phyloP scores from a whole-genome alignment of 1,140 invertebrate genomes.

The Sarcophaga peregrina region DNA sequence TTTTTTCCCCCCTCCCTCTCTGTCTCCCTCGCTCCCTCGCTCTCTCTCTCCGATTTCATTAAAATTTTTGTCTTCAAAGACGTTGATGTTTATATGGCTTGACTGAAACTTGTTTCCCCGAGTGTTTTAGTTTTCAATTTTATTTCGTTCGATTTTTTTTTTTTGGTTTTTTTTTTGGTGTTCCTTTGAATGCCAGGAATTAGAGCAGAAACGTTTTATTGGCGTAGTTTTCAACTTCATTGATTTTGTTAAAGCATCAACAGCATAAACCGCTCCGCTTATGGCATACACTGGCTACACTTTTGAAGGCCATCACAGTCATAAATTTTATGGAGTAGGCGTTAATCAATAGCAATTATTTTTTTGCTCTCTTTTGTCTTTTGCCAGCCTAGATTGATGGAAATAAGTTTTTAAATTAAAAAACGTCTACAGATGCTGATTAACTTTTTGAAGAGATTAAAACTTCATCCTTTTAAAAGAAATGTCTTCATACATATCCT shows the following conservation, averaged over 20 bases:
- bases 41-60: not conserved
- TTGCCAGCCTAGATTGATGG: not conserved
- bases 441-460: too few species aligned
- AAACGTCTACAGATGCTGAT: too few species aligned
- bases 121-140: not conserved
- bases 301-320: slow-evolving; percentile 14
- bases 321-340: slow-evolving; percentile 24
- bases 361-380: not conserved
- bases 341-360: slow-evolving; percentile 20
- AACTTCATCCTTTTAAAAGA: too few species aligned
- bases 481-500: too few species aligned
- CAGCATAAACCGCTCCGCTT: too few species aligned
- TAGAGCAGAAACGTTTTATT: not conserved
- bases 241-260: not conserved
- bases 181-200: not conserved
- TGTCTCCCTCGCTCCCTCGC: too few species aligned
- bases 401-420: not conserved
- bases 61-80: not conserved
- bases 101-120: slow-evolving; percentile 21
- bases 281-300: too few species aligned
- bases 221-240: not conserved
- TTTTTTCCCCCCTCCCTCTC: not conserved
- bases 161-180: not conserved
- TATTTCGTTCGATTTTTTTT: not conserved
- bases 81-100: slow-evolving; percentile 24